Evolutionary conservation across 1,140 invertebrate genomes (phyloP), one percentile per base, ranked within the genome.

Genomic region (Drosophila triauraria): DNA sequence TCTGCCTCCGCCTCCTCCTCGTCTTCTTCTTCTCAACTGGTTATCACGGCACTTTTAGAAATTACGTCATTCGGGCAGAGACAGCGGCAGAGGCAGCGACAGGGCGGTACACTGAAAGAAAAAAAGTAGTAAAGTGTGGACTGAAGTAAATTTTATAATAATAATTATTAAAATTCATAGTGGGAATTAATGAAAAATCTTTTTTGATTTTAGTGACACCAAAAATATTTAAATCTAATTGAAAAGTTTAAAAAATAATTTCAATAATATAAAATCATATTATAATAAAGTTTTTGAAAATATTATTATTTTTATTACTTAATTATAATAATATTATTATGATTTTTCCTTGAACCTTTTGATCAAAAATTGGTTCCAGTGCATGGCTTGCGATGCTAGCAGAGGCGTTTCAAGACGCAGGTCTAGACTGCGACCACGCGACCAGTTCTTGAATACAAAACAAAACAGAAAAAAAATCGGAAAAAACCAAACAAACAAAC

Each of bases 21-120:
- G 38, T 53, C 67, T 51, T 53, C 69, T 40, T 30, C 61, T 72
- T 46, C 78, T 69, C 77, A 88, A 85, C 85, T 90, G 85, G 85
- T 90, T 90, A 88, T 88, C 85, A 82, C 51, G 75, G 50, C 51
- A 64, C 56, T 90, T 90, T 90, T 85, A 90, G 86, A 90, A 90
- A 90, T 90, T 90, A 90, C 85, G 85, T 90, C 85, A 90, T 82
- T 90, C 68, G 47, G 53, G 75, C 48, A 70, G 67, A 58, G 32
- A 8, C 32, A 48, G 67, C 23, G 63, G 17, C 56, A 64, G 60
- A 43, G 53, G 61, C 46, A 57, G 56, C 17, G 23, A 1, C 15
- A 65, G 30, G 20, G 43, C 15, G 13, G 1, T 12, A 32, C 62
- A 70, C 62, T 30, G 40, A 1, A 17, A 68, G 8, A 67, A 67